These are phyloP conservation scores for Trissoscelio sp. DNA, from an alignment of 2,888 invertebrate genomes.

Conservation along the genomic window DNA sequence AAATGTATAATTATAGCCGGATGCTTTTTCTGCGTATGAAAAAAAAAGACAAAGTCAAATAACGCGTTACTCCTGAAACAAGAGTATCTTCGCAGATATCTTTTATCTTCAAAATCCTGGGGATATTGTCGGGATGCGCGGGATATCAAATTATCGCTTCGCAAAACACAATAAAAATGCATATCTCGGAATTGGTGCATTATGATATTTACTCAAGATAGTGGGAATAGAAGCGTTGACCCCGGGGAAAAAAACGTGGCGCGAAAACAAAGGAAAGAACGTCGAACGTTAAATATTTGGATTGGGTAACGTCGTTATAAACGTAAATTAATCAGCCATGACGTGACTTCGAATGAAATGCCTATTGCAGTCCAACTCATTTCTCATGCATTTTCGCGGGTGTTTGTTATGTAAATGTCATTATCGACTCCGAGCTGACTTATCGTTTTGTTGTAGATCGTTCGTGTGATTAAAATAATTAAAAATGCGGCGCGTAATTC, in stretches of 20 bases:
- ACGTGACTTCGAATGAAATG: background rate
- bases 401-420: slow-evolving; percentile 9
- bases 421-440: background rate
- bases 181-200: slow-evolving; percentile 66
- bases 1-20: slow-evolving; percentile 27
- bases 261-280: slow-evolving; percentile 47
- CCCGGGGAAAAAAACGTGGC: slow-evolving; percentile 28
- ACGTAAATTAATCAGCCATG: slow-evolving; percentile 33
- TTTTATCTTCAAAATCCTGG: slow-evolving; percentile 58
- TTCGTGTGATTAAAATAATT: background rate
- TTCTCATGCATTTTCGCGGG: background rate
- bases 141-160: slow-evolving; percentile 58
- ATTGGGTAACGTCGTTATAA: slow-evolving; percentile 43
- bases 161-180: slow-evolving; percentile 67
- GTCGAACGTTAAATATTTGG: slow-evolving; percentile 45
- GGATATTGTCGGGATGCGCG: slow-evolving; percentile 46
- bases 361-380: background rate
- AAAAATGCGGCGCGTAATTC: background rate
- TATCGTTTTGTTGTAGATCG: background rate
- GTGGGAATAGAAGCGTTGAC: slow-evolving; percentile 52
- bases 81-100: slow-evolving; percentile 34
- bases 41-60: slow-evolving; percentile 20
- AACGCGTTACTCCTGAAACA: slow-evolving; percentile 33
- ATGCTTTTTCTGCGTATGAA: slow-evolving; percentile 34
- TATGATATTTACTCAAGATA: slow-evolving; percentile 63